Conservation (phyloP, 2,797 vertebrate genomes). For the Anguilla anguilla region DNA sequence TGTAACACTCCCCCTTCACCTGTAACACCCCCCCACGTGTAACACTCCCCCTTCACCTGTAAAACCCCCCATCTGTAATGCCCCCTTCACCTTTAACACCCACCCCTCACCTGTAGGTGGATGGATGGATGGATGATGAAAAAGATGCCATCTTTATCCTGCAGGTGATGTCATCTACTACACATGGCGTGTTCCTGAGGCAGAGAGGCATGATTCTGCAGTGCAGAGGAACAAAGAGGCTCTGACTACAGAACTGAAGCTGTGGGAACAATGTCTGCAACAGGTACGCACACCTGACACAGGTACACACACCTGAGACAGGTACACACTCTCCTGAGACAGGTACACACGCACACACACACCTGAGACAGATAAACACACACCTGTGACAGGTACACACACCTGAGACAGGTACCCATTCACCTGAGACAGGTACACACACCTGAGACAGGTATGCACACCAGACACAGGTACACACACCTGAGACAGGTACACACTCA, state of each 20-base stretch:
- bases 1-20: too few relatives aligned
- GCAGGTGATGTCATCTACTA: constrained; percentile 61
- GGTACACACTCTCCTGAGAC: too few relatives aligned
- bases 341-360: not conserved
- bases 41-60: too few relatives aligned
- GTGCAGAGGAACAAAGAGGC: constrained; percentile 62
- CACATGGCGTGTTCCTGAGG: constrained; percentile 61
- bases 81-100: not conserved
- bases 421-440: not conserved
- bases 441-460: not conserved
- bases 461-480: not conserved
- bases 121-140: too few relatives aligned
- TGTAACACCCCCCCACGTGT: too few relatives aligned
- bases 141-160: not conserved
- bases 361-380: not conserved
- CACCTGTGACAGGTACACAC: not conserved
- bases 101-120: not conserved
- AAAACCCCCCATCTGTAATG: not conserved
- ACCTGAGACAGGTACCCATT: not conserved
- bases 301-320: not conserved
- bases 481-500: not conserved
- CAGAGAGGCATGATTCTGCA: constrained; percentile 65
- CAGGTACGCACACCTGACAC: not conserved
- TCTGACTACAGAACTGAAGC: constrained; percentile 59
- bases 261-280: constrained; percentile 62